phyloP scores from a whole-genome alignment of 2,888 invertebrate species.

The Trissolcus japonicus region DNA sequence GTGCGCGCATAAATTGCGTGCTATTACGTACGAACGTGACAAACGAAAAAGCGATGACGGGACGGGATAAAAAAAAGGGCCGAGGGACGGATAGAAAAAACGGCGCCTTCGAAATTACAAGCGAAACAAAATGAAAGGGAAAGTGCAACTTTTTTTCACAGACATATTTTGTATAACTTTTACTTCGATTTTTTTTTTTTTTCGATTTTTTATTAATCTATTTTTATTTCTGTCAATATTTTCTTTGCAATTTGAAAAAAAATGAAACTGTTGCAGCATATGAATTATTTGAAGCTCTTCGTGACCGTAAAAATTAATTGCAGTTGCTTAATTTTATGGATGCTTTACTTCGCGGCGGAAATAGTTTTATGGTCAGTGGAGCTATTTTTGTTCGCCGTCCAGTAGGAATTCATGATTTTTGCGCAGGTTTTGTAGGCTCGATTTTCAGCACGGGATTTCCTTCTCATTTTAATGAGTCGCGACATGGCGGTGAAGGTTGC shows the following conservation, averaged over 20 bases:
- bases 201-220: neutral
- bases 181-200: neutral
- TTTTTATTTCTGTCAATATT: too few species aligned
- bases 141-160: conserved; percentile 4
- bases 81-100: conserved; percentile 37
- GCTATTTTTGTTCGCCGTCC: conserved; percentile 9
- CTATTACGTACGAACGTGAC: conserved; percentile 33
- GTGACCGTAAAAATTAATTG: conserved; percentile 20
- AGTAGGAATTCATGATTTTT: conserved; percentile 5
- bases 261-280: neutral
- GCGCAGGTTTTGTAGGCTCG: conserved; percentile 2
- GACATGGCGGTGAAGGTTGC: conserved; percentile 28
- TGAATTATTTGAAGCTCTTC: conserved; percentile 4
- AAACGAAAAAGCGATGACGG: conserved; percentile 30
- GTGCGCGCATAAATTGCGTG: conserved; percentile 30
- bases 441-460: conserved; percentile 11
- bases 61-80: conserved; percentile 20
- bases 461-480: conserved; percentile 19
- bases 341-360: conserved; percentile 1
- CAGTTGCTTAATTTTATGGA: conserved; percentile 29
- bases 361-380: conserved; percentile 13
- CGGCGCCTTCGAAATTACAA: conserved; percentile 23
- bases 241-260: neutral
- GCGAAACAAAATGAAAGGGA: conserved; percentile 6
- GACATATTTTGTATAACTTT: neutral